These are phyloP conservation scores for Cichladusa arquata DNA, from an alignment of 2,113 vertebrate species.

Conservation along the genomic window DNA sequence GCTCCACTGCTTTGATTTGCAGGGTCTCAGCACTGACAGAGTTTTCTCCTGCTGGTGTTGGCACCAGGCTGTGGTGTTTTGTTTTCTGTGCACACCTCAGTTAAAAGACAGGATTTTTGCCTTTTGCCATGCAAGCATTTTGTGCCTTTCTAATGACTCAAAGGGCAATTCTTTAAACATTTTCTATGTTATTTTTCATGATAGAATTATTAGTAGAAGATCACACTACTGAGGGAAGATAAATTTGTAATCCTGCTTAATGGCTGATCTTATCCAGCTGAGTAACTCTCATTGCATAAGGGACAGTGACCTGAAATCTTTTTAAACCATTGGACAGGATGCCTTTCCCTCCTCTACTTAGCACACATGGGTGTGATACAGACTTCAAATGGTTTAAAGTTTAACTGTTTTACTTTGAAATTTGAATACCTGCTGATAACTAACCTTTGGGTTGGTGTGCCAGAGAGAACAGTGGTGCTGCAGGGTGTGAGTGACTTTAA, in stretches of 20 bases:
- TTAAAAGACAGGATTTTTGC: neutral
- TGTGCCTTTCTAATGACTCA: neutral
- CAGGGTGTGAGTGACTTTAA: neutral
- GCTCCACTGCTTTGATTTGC: neutral
- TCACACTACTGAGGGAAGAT: neutral
- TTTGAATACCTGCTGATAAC: neutral
- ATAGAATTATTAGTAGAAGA: neutral
- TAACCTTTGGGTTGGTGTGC: neutral
- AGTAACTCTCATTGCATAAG: slow-evolving; percentile 27
- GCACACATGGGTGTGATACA: neutral
- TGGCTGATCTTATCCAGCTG: slow-evolving; percentile 22
- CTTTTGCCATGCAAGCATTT: accelerated
- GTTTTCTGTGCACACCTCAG: neutral
- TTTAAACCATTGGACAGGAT: neutral
- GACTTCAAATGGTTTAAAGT: neutral
- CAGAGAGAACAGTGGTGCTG: neutral
- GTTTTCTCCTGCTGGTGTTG: accelerated
- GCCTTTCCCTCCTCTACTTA: neutral
- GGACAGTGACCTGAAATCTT: slow-evolving; percentile 42
- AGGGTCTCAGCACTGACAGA: neutral
- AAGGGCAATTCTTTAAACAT: neutral
- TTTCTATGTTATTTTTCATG: neutral
- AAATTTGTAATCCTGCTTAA: slow-evolving; percentile 42
- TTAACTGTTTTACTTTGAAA: neutral
- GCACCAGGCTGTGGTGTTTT: neutral